Percentiles rank a stretch among this genome's conserved stretches.
phyloP scores from a whole-genome alignment of 2,888 invertebrate genomes.

The Metallyticus violacea region DNA sequence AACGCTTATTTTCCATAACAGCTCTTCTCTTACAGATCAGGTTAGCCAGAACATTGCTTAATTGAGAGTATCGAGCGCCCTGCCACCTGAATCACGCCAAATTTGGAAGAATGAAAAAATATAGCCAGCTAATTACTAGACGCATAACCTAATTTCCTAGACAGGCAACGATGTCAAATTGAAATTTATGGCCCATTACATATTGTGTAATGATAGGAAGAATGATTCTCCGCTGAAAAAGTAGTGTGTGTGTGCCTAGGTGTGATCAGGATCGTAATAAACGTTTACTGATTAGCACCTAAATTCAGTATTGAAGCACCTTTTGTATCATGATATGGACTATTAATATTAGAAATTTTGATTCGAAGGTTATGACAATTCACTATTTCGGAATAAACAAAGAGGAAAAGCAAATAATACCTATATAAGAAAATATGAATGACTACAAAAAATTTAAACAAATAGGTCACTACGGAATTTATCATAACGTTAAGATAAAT shows the following conservation, averaged over 20 bases:
- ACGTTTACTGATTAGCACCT: not conserved
- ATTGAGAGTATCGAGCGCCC: not conserved
- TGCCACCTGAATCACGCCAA: not conserved
- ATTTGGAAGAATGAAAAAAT: not conserved
- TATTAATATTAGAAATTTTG: not conserved
- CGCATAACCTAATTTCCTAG: not conserved
- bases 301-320: not conserved
- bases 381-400: no score
- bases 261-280: not conserved
- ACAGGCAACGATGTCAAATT: not conserved
- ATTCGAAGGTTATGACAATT: no score
- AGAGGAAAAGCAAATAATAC: no score
- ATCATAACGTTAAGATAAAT: no score
- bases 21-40: not conserved
- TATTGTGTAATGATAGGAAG: not conserved
- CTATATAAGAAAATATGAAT: no score
- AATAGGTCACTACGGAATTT: no score
- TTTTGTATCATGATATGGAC: no score
- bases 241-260: not conserved
- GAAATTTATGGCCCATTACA: not conserved
- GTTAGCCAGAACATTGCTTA: not conserved
- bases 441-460: no score
- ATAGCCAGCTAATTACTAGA: not conserved
- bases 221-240: not conserved
- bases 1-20: not conserved